Evolutionary conservation across 2,888 invertebrate species (phyloP).

Genomic region (Oasisia sp.): DNA sequence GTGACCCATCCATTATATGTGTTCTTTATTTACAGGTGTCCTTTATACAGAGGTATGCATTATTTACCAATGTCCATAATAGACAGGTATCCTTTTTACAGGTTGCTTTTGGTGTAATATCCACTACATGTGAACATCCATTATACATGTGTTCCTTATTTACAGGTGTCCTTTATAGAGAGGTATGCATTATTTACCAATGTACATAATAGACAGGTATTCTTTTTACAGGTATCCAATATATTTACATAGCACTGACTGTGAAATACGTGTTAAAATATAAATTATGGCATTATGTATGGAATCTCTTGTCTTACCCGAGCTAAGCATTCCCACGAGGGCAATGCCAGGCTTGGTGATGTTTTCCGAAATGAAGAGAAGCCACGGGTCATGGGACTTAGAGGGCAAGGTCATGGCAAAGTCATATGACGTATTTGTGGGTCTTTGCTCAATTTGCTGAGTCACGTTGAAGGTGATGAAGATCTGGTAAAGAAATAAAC

Average conservation of each 20-base stretch:
- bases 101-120: too few species aligned
- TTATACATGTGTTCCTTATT: too few species aligned
- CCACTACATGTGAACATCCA: too few species aligned
- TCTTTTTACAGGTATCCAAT: too few species aligned
- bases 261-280: background rate
- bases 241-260: too few species aligned
- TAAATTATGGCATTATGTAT: background rate
- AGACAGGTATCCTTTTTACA: constrained; percentile 69
- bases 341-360: background rate
- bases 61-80: constrained; percentile 69
- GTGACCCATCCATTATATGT: too few species aligned
- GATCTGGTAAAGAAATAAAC: background rate
- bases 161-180: too few species aligned
- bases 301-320: background rate
- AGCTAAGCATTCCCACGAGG: background rate
- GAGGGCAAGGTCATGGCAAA: background rate
- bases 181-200: too few species aligned
- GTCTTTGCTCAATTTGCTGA: background rate
- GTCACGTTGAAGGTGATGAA: background rate
- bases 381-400: background rate
- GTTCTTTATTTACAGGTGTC: too few species aligned
- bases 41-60: constrained; percentile 69
- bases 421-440: background rate
- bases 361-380: background rate
- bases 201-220: too few species aligned